Conservation (phyloP, 2,888 invertebrate species). For the Caenorhabditis sp. region DNA sequence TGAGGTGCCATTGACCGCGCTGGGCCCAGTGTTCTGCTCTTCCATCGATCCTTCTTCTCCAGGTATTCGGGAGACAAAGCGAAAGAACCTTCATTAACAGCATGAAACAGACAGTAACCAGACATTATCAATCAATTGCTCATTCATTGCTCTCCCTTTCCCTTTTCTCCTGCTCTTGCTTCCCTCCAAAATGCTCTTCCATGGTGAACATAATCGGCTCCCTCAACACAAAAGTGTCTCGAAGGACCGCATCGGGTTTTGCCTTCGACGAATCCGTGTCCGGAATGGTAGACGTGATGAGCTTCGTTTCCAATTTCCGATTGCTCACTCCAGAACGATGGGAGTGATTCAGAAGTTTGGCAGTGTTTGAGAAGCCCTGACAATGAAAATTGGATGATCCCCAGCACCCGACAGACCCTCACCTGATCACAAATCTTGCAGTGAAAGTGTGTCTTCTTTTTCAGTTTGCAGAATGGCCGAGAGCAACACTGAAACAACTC, state of each 20-base stretch:
- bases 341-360: constrained; percentile 59
- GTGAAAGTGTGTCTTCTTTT: constrained; percentile 73
- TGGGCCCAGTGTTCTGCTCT: no score
- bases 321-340: constrained; percentile 34
- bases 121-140: no score
- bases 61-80: no score
- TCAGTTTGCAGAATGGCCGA: constrained; percentile 74
- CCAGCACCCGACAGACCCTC: no score
- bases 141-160: no score
- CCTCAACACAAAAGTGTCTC: constrained; percentile 44
- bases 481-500: constrained; percentile 61
- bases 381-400: no score
- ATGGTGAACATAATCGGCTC: constrained; percentile 55
- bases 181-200: constrained; percentile 48
- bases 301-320: constrained; percentile 9
- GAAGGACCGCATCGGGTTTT: neutral
- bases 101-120: no score
- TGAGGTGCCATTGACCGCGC: no score
- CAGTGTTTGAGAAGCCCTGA: constrained; percentile 67
- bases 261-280: neutral
- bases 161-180: no score
- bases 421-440: constrained; percentile 69
- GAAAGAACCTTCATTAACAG: no score
- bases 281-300: neutral
- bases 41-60: no score